Evolutionary conservation across 2,888 invertebrate species (phyloP).

Genomic region (Palloptera scutellata): DNA sequence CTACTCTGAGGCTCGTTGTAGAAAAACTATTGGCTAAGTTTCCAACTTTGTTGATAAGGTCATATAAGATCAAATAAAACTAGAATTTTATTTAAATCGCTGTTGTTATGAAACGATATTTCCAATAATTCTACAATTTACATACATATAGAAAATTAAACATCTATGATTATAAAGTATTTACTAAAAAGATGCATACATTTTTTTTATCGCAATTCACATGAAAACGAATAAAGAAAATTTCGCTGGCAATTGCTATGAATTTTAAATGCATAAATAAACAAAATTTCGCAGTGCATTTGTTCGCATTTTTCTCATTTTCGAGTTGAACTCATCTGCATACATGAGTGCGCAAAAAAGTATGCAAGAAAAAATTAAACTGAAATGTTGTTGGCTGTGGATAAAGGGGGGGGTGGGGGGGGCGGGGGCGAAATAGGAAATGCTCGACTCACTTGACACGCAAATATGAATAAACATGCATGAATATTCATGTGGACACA

Average conservation of each 20-base stretch:
- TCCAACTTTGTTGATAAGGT: too few relatives aligned
- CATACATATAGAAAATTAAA: too few relatives aligned
- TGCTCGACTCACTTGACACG: conserved; percentile 41
- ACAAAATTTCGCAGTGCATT: conserved; percentile 4
- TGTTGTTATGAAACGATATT: too few relatives aligned
- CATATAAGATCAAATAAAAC: too few relatives aligned
- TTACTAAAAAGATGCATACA: too few relatives aligned
- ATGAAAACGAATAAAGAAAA: too few relatives aligned
- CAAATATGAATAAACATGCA: conserved; percentile 44
- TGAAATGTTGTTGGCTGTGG: background rate
- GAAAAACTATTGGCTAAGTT: too few relatives aligned
- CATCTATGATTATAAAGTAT: too few relatives aligned
- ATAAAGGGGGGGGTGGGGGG: background rate
- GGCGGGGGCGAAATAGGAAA: conserved; percentile 15
- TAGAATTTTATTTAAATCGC: too few relatives aligned
- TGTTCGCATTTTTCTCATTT: conserved; percentile 1
- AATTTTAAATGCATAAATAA: conserved; percentile 11
- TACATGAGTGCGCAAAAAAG: conserved; percentile 4
- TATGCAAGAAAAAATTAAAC: background rate
- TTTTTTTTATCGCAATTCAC: too few relatives aligned
- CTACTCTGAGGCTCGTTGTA: too few relatives aligned
- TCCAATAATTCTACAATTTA: too few relatives aligned
- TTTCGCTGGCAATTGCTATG: background rate
- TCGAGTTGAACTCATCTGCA: conserved; percentile 1
- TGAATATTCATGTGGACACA: conserved; percentile 41